Base-by-base conservation (phyloP, 2,113 vertebrate species). In the Trichomycterus rosablanca region DNA sequence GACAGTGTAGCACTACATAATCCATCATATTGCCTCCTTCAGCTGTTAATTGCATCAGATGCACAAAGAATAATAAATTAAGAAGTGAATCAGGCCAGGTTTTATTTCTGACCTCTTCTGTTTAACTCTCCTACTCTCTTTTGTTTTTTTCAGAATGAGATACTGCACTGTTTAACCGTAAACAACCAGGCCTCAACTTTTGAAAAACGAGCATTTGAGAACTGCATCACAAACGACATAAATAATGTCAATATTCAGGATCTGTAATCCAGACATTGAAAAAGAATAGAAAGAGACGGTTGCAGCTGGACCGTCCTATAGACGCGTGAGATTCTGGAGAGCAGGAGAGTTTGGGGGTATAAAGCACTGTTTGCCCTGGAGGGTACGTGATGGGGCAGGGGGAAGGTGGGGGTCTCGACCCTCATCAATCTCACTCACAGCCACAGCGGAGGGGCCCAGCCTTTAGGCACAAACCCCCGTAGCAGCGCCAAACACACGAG, bases 381-480 rank as follows among this genome's bases (percentile, higher is more conserved):
- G 66, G 66, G 69, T 65, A 63, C 61, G 34, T 55, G 71, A 62
- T 55, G 49, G 62, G 63, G 39, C 18, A 55, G 39, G 68, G 65
- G 66, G 67, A 54, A 34, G 59, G 22, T 51, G 66, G 52, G 56
- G 74, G 82, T 78, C 78, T 58, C 72, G 81, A 86, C 82, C 83
- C 75, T 80, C 83, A 86, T 86, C 83, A 86, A 84, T 86, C 83
- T 84, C 81, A 86, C 80, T 88, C 83, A 84, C 77, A 74, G 82
- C 77, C 83, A 77, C 78, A 81, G 76, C 81, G 78, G 74, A 77
- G 79, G 80, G 79, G 66, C 74, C 66, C 71, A 51, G 46, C 63
- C 75, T 71, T 59, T 66, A 43, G 65, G 78, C 72, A 55, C 15
- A 57, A 52, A 65, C 53, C 55, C 63, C 53, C 34, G 7, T 15